These are phyloP conservation scores for Ceyx cyanopectus DNA, from an alignment of 2,113 vertebrate species.

Conservation along the genomic window DNA sequence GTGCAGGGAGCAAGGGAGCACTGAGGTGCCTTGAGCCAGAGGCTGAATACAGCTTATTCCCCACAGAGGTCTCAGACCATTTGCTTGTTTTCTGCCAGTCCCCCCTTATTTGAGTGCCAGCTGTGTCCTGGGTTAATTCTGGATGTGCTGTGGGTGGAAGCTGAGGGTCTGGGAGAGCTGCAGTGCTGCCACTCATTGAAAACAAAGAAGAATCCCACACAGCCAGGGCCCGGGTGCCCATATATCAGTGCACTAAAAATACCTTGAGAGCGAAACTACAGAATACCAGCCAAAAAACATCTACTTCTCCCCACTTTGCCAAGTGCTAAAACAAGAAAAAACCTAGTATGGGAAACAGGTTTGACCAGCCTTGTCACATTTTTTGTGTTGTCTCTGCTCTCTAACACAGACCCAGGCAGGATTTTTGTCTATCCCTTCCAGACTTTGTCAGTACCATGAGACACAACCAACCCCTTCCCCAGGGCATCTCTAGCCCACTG, in stretches of 20 bases:
- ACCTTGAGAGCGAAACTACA: neutral
- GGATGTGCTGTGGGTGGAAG: neutral
- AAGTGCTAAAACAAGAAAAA: neutral
- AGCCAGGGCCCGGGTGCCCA: neutral
- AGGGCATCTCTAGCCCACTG: neutral
- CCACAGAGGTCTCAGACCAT: neutral
- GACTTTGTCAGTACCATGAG: neutral
- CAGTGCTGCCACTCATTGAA: neutral
- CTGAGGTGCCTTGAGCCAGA: accelerated
- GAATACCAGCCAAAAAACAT: neutral
- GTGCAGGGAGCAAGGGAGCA: neutral
- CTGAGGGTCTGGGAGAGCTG: neutral
- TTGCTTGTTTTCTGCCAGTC: neutral
- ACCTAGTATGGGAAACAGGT: neutral
- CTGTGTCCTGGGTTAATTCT: neutral
- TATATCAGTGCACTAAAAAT: neutral
- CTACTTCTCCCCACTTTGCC: neutral
- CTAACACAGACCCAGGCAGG: neutral
- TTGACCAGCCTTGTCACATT: neutral
- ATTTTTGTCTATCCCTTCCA: neutral
- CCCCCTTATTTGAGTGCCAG: neutral
- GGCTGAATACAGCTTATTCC: neutral
- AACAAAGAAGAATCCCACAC: neutral
- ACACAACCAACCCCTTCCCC: neutral
- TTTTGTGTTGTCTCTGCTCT: neutral